Conservation (phyloP, 2,888 invertebrate species). For the Incurvaria masculella region DNA sequence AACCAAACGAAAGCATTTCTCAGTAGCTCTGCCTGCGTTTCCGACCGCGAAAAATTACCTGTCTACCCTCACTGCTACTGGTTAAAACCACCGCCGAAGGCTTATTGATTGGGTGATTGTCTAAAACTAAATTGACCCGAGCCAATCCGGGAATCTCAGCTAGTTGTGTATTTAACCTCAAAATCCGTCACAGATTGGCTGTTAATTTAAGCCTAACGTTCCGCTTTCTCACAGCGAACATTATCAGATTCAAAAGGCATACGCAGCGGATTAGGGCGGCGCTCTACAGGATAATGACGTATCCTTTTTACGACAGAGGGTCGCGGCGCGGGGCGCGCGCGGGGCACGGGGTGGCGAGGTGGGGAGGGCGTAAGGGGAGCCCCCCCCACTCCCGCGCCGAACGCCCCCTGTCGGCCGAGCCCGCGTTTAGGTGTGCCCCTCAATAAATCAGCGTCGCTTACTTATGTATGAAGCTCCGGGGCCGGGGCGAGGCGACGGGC, state of each 20-base stretch:
- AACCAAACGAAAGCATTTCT: no score
- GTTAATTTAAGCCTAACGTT: background rate
- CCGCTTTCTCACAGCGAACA: background rate
- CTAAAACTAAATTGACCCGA: no score
- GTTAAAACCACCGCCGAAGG: no score
- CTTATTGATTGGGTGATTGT: no score
- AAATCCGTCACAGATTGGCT: background rate
- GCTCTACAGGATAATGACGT: slow-evolving; percentile 44
- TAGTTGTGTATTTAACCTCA: no score
- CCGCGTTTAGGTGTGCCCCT: slow-evolving; percentile 18
- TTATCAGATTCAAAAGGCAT: background rate
- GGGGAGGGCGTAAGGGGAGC: background rate
- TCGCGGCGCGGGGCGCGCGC: background rate
- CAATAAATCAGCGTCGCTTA: slow-evolving; percentile 36
- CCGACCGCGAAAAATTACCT: no score
- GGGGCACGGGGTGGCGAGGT: background rate
- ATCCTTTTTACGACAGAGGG: slow-evolving; percentile 26
- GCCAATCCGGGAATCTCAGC: no score
- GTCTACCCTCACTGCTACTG: no score
- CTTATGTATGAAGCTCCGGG: slow-evolving; percentile 28
- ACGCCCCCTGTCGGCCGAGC: background rate
- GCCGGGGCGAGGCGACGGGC: background rate
- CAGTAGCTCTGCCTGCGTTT: no score
- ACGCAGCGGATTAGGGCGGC: background rate
- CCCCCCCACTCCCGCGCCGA: background rate